These are phyloP conservation scores for Spatulosminthurus flaviceps DNA, from an alignment of 2,888 invertebrate genomes.

Conservation along the genomic window DNA sequence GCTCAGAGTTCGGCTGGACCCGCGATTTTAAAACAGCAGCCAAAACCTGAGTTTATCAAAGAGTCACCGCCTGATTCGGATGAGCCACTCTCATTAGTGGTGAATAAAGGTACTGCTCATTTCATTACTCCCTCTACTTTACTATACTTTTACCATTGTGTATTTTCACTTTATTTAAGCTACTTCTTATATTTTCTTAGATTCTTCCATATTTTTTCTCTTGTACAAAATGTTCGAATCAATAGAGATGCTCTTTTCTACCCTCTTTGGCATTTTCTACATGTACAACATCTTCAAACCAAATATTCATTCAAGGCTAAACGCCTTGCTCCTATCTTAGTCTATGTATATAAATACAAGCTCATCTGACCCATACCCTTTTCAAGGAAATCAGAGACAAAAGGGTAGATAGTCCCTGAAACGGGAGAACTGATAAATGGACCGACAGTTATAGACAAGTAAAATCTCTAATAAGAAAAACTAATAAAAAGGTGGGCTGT, in stretches of 20 bases:
- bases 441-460: slow-evolving; percentile 2
- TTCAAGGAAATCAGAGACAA: slow-evolving; percentile 15
- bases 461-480: slow-evolving; percentile 28
- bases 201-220: neutral
- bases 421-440: neutral
- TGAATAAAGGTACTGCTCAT: slow-evolving; percentile 66
- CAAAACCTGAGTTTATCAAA: slow-evolving; percentile 1
- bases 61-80: slow-evolving; percentile 61
- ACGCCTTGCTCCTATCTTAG: neutral
- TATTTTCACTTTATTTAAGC: neutral
- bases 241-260: no score
- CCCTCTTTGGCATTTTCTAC: no score
- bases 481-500: slow-evolving; percentile 26
- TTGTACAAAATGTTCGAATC: neutral
- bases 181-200: neutral
- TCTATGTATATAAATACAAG: neutral
- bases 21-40: slow-evolving; percentile 20
- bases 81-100: slow-evolving; percentile 69
- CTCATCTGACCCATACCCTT: neutral
- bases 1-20: slow-evolving; percentile 7
- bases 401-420: neutral
- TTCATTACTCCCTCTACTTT: neutral
- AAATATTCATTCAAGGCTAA: slow-evolving; percentile 1
- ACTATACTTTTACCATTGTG: neutral
- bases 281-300: neutral